These are phyloP conservation scores for Leptoteleia sp. DNA, from an alignment of 1,140 invertebrate genomes.

Conservation along the genomic window DNA sequence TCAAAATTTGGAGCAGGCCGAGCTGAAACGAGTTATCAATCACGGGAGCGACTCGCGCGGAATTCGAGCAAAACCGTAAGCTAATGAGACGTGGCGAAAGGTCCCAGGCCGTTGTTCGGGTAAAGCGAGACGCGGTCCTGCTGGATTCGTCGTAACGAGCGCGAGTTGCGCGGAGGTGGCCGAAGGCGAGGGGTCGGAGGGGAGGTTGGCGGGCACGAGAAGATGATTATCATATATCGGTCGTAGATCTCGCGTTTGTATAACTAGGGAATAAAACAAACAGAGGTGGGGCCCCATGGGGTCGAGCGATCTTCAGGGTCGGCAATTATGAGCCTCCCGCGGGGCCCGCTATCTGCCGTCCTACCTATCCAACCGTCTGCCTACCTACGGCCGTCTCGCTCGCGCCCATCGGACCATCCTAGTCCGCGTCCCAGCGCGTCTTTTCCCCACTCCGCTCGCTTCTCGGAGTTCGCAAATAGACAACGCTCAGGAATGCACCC, in stretches of 20 bases:
- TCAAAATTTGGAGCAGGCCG: slow-evolving; percentile 38
- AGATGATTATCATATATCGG: slow-evolving; percentile 81
- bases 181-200: slow-evolving; percentile 45
- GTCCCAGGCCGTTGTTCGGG: slow-evolving; percentile 68
- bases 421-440: slow-evolving; percentile 48
- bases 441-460: slow-evolving; percentile 22
- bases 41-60: slow-evolving; percentile 24
- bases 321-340: slow-evolving; percentile 81
- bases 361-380: slow-evolving; percentile 62
- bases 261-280: slow-evolving; percentile 82
- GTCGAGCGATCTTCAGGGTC: slow-evolving; percentile 79
- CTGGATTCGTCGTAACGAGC: slow-evolving; percentile 34
- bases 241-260: slow-evolving; percentile 81
- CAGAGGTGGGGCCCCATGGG: slow-evolving; percentile 79
- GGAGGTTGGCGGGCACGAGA: slow-evolving; percentile 39
- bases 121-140: slow-evolving; percentile 37
- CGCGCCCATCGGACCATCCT: slow-evolving; percentile 52
- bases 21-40: slow-evolving; percentile 38
- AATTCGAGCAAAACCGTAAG: slow-evolving; percentile 75
- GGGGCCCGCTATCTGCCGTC: slow-evolving; percentile 75
- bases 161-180: slow-evolving; percentile 61
- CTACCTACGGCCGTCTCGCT: slow-evolving; percentile 52
- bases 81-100: slow-evolving; percentile 79
- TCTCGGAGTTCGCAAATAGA: slow-evolving; percentile 46
- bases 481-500: slow-evolving; percentile 57